phyloP scores from a whole-genome alignment of 2,797 vertebrate species.

The Halcyon badia region DNA sequence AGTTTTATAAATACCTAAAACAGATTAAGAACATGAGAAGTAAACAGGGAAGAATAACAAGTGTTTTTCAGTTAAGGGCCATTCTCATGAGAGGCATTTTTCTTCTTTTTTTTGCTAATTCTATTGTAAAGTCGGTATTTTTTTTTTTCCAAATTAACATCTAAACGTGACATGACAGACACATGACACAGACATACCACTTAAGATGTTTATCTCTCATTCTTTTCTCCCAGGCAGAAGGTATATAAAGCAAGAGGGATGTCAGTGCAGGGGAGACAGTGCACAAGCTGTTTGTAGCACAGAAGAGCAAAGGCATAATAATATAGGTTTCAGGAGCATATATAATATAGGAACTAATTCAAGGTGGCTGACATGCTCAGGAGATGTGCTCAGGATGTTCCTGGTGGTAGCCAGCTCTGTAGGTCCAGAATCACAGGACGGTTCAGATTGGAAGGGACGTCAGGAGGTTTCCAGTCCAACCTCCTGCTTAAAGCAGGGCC shows the following conservation, averaged over 20 bases:
- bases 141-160: not conserved
- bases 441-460: not conserved
- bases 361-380: not conserved
- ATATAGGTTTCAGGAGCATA: not conserved
- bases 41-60: not conserved
- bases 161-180: not conserved
- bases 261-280: not conserved
- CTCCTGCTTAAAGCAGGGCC: not conserved
- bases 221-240: not conserved
- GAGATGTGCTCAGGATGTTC: not conserved
- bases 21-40: constrained; percentile 32
- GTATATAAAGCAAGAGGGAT: not conserved
- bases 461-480: not conserved
- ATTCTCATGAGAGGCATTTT: not conserved
- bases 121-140: not conserved
- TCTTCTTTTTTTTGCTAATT: not conserved
- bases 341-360: not conserved
- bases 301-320: not conserved
- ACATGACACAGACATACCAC: not conserved
- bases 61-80: not conserved
- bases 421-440: not conserved
- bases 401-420: not conserved
- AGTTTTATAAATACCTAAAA: constrained; percentile 54
- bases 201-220: not conserved
- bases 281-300: not conserved